Percentiles rank a stretch among this genome's conserved stretches.
phyloP scores from a whole-genome alignment of 2,888 invertebrate species.

The Embidobia sp. region DNA sequence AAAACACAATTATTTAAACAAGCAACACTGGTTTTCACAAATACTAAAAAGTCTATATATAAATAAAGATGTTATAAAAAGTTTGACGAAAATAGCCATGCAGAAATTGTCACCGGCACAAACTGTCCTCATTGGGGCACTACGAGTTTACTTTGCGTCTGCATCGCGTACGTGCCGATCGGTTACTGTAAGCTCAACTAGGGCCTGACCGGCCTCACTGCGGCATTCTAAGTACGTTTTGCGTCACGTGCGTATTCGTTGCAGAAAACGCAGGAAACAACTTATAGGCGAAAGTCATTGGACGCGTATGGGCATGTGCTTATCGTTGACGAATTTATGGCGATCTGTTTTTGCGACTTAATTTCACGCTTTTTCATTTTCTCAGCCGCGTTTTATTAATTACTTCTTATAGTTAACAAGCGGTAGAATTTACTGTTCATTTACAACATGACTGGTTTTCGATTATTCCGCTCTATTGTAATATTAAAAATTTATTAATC shows the following conservation, averaged over 20 bases:
- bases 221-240: constrained; percentile 58
- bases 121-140: constrained; percentile 8
- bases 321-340: constrained; percentile 45
- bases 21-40: too few relatives aligned
- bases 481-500: too few relatives aligned
- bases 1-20: too few relatives aligned
- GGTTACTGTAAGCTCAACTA: constrained; percentile 40
- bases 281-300: constrained; percentile 44
- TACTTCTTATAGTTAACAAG: too few relatives aligned
- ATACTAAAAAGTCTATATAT: constrained; percentile 27
- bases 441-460: too few relatives aligned
- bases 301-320: constrained; percentile 28
- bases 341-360: too few relatives aligned
- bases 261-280: constrained; percentile 50
- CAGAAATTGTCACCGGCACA: constrained; percentile 22
- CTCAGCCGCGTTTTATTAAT: too few relatives aligned
- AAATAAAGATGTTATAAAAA: constrained; percentile 20
- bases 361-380: neutral
- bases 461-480: too few relatives aligned
- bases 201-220: constrained; percentile 2
- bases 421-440: too few relatives aligned
- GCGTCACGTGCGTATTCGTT: constrained; percentile 48
- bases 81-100: constrained; percentile 34
- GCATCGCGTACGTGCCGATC: constrained; percentile 57
- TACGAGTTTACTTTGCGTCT: constrained; percentile 53